A percentile compares a stretch with the other conserved stretches of the same genome.
Conservation (phyloP, 2,113 vertebrate genomes). For the Leucoraja erinaceus region DNA sequence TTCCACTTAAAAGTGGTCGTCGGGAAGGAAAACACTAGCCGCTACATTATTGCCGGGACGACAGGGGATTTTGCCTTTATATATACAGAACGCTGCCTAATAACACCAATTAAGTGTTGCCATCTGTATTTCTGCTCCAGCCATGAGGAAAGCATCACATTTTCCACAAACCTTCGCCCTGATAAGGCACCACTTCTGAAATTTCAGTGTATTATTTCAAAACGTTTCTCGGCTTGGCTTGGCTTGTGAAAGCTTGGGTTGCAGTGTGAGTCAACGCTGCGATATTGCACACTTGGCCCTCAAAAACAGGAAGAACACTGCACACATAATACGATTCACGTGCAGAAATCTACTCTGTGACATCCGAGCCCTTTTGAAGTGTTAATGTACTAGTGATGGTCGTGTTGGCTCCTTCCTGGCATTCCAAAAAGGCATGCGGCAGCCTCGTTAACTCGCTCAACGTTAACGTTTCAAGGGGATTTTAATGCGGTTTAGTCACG, state of each 20-base stretch:
- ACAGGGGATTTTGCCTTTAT: conserved; percentile 13
- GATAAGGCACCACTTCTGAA: background rate
- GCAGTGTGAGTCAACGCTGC: background rate
- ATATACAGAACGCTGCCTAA: background rate
- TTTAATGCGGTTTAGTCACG: background rate
- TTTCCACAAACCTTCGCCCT: conserved; percentile 28
- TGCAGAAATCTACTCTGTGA: background rate
- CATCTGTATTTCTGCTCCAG: conserved; percentile 9
- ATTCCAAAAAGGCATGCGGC: background rate
- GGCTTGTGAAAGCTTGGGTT: background rate
- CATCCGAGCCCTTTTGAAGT: too few relatives aligned
- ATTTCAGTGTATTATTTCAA: conserved; percentile 21
- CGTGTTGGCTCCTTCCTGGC: background rate
- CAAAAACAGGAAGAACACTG: background rate
- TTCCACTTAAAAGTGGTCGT: background rate
- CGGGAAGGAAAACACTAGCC: background rate
- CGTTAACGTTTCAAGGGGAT: background rate
- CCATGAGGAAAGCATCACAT: conserved; percentile 23
- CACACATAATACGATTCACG: background rate
- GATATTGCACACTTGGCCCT: background rate
- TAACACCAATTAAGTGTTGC: conserved; percentile 6
- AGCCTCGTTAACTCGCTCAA: background rate
- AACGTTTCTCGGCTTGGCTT: background rate
- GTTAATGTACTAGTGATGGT: background rate
- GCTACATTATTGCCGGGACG: background rate